phyloP scores from a whole-genome alignment of 1,140 invertebrate genomes.

The Atta colombica region DNA sequence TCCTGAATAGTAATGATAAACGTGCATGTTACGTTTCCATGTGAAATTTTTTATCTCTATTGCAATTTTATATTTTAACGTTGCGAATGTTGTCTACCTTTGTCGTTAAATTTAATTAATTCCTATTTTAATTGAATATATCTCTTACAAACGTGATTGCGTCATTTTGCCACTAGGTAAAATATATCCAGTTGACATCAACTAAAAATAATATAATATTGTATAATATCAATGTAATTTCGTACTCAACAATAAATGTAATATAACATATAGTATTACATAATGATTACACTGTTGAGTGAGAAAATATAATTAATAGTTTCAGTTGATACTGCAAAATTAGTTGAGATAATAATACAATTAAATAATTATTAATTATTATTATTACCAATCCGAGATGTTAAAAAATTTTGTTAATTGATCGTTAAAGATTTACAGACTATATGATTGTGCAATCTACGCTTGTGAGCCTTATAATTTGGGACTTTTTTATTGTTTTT shows the following conservation, averaged over 20 bases:
- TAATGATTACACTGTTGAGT: too few species aligned
- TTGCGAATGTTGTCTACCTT: not conserved
- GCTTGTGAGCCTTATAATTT: slow-evolving; percentile 10
- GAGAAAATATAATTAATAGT: too few species aligned
- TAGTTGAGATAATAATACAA: not conserved
- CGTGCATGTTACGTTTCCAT: slow-evolving; percentile 33
- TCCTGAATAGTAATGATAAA: slow-evolving; percentile 5
- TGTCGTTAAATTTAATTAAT: slow-evolving; percentile 11
- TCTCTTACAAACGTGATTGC: slow-evolving; percentile 1
- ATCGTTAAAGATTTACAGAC: not conserved
- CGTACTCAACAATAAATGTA: too few species aligned
- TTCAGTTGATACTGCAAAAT: not conserved
- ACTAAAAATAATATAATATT: too few species aligned
- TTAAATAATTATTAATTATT: not conserved
- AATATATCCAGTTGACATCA: too few species aligned
- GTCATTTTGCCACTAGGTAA: not conserved
- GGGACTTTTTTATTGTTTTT: slow-evolving; percentile 2
- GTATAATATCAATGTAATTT: too few species aligned
- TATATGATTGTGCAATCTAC: not conserved
- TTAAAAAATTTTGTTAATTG: not conserved
- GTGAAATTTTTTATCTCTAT: slow-evolving; percentile 3
- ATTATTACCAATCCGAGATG: not conserved
- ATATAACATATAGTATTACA: too few species aligned
- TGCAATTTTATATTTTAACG: slow-evolving; percentile 12
- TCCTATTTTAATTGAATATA: not conserved